Base-by-base conservation (phyloP, 2,113 vertebrate species). In the Puntigrus tetrazona region DNA sequence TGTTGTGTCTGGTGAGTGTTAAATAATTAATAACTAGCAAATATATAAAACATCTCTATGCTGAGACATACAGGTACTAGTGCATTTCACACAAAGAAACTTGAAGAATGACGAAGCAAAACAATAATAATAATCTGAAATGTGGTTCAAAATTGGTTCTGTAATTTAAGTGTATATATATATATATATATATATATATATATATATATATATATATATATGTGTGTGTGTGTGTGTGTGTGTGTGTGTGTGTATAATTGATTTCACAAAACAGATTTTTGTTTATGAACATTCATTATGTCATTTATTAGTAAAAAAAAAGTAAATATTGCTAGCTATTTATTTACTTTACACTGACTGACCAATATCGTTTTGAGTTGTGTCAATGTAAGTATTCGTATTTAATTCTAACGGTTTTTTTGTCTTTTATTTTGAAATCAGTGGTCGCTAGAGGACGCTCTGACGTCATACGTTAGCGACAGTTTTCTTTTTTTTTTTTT, bases 1-100 rank as follows among this genome's bases (percentile, higher is more conserved):
- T 59, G 50, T 22, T 77, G 25, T 79, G 59, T 65, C 72, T 84
- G 87, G 57, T 65, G 25, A 74, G 80, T 52, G 36, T 16, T 27
- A 4, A 7, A 69, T 22, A 1, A 3, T 27, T n/a, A 13, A 61
- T 59, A 27, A 36, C 29, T 1, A 6, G 7, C 36, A 61, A 1
- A n/a, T 59, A n/a, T 59, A 27, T 38, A 14, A 31, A 10, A 67
- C 34, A 34, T 45, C 1, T 41, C 4, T n/a, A 41, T 3, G 3
- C 38, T 22, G 20, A n/a, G 67, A 20, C 16, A 70, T 10, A 70
- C 18, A 67, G 34, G 16, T 50, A 50, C 47, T 50, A 20, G 16
- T 57, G 52, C 25, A 2, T 20, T 36, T 1, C 18, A 69, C 27
- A 27, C n/a, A 27, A 61, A 29, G 29, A 61, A 59, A 25, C 8